Evolutionary conservation across 2,797 vertebrate species (phyloP), one percentile per base, ranked within the genome.

Genomic region (Gambusia yucatana): DNA sequence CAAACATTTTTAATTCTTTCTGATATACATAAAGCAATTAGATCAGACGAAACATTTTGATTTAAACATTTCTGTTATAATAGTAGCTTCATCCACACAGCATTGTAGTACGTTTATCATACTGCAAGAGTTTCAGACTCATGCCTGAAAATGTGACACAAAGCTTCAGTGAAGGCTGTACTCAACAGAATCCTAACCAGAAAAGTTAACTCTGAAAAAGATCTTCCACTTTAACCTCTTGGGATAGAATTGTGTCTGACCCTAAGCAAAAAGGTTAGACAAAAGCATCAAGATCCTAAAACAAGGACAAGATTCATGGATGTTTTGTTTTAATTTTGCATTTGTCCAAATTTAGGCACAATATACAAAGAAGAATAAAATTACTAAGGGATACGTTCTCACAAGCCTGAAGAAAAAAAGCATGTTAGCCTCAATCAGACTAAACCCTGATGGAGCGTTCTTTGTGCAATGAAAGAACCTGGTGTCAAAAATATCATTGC

Each of bases 401-500:
- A 48, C 72, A 76, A 83, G 89, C 87, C 87, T 85, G 84, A 78
- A 81, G 85, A 85, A 67, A 79, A 79, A 65, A 84, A 77, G 74
- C n/a, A 4, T 5, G 76, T 87, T 76, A 72, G 3, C 50, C 83
- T 91, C 84, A 75, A 86, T 83, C 79, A 82, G 81, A 69, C 73
- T 82, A 84, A 77, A 85, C 77, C 79, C 77, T n/a, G 67, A 83
- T 36, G n/a, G 77, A 84, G 75, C 77, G 82, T 79, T 85, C 89
- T 89, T 87, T 89, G 82, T 86, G 84, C 86, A 81, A 77, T 73
- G 79, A 87, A 93, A 91, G 91, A 88, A 89, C 88, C 87, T 71
- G 47, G 86, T 80, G 90, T 89, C 46, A 90, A 91, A 93, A 93
- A 93, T 89, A 91, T 94, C 90, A 92, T 92, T 89, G 92, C 82